Evolutionary conservation across 1,140 invertebrate species (phyloP).

Genomic region (Psilanteris sp.): DNA sequence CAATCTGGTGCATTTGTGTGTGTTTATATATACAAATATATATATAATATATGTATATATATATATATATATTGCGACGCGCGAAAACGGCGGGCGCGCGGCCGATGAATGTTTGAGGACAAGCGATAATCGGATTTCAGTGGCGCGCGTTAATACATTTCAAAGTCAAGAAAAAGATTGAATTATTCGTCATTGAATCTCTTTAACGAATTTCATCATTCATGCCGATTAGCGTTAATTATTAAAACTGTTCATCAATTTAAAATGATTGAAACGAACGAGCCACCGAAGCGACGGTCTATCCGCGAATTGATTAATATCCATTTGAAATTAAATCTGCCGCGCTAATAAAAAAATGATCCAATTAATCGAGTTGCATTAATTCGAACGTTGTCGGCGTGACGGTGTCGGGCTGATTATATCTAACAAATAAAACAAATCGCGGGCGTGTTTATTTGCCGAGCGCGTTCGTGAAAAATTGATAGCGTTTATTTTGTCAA

Average conservation of each 20-base stretch:
- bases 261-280: constrained; percentile 10
- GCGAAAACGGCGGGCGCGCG: constrained; percentile 23
- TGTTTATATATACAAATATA: too few relatives aligned
- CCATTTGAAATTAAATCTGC: constrained; percentile 4
- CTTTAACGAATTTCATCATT: constrained; percentile 41
- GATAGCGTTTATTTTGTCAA: too few relatives aligned
- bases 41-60: too few relatives aligned
- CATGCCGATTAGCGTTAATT: constrained; percentile 38
- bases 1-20: constrained; percentile 38
- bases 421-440: too few relatives aligned
- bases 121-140: constrained; percentile 44
- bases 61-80: constrained; percentile 32
- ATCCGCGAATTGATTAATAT: constrained; percentile 9
- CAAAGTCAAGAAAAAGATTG: constrained; percentile 60
- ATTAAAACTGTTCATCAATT: constrained; percentile 39
- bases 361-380: neutral
- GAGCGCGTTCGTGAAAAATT: too few relatives aligned
- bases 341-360: constrained; percentile 1
- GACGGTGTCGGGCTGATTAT: too few relatives aligned
- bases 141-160: constrained; percentile 54
- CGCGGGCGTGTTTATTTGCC: too few relatives aligned
- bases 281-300: neutral
- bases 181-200: constrained; percentile 51
- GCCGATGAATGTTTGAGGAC: constrained; percentile 55
- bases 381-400: neutral